A percentile compares a stretch with the other conserved stretches of the same genome.
phyloP scores from a whole-genome alignment of 1,140 invertebrate genomes.

The Zaprionus tsacasi region DNA sequence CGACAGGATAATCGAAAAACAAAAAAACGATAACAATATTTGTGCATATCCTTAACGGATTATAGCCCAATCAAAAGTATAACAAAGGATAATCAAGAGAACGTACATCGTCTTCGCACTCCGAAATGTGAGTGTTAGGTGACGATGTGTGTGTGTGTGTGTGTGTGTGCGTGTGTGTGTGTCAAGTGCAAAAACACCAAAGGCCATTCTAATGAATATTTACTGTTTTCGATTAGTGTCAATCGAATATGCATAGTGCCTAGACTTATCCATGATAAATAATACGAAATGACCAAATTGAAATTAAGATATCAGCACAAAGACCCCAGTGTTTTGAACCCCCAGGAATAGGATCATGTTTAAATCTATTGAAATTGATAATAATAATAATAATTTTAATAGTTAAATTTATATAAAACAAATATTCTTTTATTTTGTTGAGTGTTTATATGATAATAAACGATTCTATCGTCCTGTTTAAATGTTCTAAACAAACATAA shows the following conservation, averaged over 20 bases:
- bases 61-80: neutral
- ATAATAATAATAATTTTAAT: too few relatives aligned
- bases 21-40: neutral
- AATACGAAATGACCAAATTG: neutral
- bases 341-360: too few relatives aligned
- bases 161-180: conserved; percentile 4
- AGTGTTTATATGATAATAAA: neutral
- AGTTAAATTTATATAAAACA: too few relatives aligned
- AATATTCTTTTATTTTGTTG: too few relatives aligned
- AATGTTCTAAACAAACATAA: neutral
- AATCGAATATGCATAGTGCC: conserved; percentile 15
- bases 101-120: neutral
- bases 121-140: neutral
- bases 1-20: conserved; percentile 11
- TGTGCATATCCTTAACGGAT: neutral
- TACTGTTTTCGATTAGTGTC: neutral
- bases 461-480: neutral
- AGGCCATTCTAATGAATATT: conserved; percentile 5
- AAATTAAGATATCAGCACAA: neutral
- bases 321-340: too few relatives aligned
- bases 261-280: neutral
- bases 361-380: too few relatives aligned
- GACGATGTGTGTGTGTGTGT: neutral
- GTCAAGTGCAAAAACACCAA: conserved; percentile 21
- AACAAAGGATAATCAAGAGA: conserved; percentile 5